Conservation (phyloP, 1,140 invertebrate genomes). For the Eupristina koningsbergeri region DNA sequence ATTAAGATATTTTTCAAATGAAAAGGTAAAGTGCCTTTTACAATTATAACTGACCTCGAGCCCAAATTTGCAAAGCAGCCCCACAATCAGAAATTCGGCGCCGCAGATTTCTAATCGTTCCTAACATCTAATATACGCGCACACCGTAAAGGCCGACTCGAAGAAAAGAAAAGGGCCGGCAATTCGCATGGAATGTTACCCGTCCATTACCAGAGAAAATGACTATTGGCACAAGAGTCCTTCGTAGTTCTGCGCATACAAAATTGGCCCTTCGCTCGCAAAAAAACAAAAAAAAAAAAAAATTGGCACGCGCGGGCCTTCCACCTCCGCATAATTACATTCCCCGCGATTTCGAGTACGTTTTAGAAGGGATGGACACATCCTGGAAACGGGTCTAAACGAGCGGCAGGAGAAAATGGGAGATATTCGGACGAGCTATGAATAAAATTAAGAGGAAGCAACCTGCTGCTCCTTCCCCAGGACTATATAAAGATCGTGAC, state of each 20-base stretch:
- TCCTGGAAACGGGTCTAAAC: background rate
- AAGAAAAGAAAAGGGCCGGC: background rate
- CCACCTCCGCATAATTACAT: conserved; percentile 18
- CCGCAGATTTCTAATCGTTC: background rate
- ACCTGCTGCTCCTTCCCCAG: background rate
- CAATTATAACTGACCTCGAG: background rate
- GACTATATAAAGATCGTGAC: background rate
- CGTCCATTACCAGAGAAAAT: background rate
- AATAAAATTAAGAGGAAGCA: conserved; percentile 65
- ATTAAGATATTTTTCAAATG: background rate
- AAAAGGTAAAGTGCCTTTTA: background rate
- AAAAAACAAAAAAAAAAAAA: background rate
- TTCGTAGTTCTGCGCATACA: background rate
- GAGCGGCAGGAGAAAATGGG: background rate
- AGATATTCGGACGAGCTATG: conserved; percentile 56
- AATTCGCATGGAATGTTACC: background rate
- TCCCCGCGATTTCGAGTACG: background rate
- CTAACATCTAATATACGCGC: background rate
- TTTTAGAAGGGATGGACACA: background rate
- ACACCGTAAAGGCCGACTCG: background rate
- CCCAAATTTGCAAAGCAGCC: conserved; percentile 1
- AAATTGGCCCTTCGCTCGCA: background rate
- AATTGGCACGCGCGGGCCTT: conserved; percentile 1
- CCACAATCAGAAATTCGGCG: background rate
- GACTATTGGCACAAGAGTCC: background rate